These are phyloP conservation scores for Herpailurus yagouaroundi DNA, from an alignment of 2,113 vertebrate genomes.

Conservation along the genomic window DNA sequence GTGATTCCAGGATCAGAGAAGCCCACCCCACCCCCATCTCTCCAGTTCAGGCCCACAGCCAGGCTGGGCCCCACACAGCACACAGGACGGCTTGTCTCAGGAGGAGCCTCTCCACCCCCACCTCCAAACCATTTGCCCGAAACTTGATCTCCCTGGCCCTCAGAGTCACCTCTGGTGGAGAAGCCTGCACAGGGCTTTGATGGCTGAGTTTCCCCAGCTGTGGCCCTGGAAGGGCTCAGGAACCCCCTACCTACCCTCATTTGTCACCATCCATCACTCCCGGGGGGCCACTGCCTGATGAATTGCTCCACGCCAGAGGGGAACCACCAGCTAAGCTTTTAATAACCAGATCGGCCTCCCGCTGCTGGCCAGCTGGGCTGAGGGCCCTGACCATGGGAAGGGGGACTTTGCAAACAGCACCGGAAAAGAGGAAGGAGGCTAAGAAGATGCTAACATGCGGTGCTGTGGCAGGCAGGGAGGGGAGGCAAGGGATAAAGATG, in stretches of 20 bases:
- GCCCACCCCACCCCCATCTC: slow-evolving; percentile 21
- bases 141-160: slow-evolving; percentile 84
- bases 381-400: slow-evolving; percentile 40
- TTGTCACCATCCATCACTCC: slow-evolving; percentile 82
- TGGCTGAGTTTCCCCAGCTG: slow-evolving; percentile 68
- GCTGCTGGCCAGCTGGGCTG: slow-evolving; percentile 59
- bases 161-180: slow-evolving; percentile 73
- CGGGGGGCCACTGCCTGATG: background rate
- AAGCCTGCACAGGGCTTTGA: slow-evolving; percentile 73
- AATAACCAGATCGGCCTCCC: slow-evolving; percentile 67
- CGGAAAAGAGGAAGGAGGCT: background rate
- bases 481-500: background rate
- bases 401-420: background rate
- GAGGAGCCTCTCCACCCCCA: background rate
- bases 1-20: slow-evolving; percentile 27
- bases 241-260: slow-evolving; percentile 74
- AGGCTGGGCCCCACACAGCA: slow-evolving; percentile 63
- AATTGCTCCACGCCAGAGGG: background rate
- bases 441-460: background rate
- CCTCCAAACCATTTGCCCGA: slow-evolving; percentile 74
- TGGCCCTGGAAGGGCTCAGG: slow-evolving; percentile 72
- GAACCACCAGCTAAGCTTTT: slow-evolving; percentile 69
- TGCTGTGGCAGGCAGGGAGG: background rate
- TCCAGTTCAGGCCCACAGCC: background rate
- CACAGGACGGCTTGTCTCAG: background rate